These are phyloP conservation scores for Chaetops frenatus DNA, from an alignment of 2,113 vertebrate species.

Conservation along the genomic window DNA sequence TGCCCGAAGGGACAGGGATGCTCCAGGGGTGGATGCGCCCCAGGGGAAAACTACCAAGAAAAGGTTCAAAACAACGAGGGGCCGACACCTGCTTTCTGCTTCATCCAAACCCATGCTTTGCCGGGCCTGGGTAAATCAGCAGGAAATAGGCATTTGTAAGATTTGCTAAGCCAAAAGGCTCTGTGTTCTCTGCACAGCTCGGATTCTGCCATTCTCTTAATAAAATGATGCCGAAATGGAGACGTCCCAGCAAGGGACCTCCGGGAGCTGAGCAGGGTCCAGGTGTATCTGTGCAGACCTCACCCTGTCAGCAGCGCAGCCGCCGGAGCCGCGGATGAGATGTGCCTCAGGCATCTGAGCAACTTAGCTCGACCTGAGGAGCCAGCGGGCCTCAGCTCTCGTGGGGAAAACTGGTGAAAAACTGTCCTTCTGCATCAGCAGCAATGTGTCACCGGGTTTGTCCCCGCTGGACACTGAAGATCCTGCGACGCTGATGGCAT, in stretches of 20 bases:
- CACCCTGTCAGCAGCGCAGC: neutral
- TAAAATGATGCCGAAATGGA: neutral
- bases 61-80: neutral
- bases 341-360: neutral
- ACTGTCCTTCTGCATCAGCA: conserved; percentile 1
- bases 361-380: neutral
- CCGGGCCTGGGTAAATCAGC: neutral
- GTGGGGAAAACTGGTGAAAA: neutral
- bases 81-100: neutral
- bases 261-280: neutral
- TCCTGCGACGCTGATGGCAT: neutral
- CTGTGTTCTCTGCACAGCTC: neutral
- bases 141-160: neutral
- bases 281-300: neutral
- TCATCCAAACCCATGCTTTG: neutral
- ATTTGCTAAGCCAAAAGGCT: neutral
- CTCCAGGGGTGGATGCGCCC: neutral
- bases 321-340: fast-evolving
- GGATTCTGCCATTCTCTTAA: neutral
- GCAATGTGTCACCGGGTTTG: neutral
- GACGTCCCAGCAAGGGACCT: neutral
- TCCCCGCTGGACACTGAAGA: neutral
- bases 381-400: neutral
- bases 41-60: neutral
- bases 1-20: neutral